Base-by-base conservation (phyloP, 2,888 invertebrate genomes). In the Hyposoter didymator region DNA sequence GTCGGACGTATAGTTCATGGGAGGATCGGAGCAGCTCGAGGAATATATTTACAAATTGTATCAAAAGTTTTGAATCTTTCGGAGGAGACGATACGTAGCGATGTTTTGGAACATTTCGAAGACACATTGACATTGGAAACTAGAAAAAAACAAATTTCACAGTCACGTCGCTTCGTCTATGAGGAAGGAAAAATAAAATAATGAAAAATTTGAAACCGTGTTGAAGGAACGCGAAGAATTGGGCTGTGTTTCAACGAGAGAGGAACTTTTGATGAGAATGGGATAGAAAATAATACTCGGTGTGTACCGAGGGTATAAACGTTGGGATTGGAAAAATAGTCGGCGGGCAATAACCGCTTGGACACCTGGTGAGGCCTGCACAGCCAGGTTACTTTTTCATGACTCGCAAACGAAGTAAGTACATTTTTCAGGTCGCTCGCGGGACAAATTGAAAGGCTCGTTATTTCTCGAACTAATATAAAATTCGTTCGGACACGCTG, bases 391-490 rank as follows among this genome's bases (percentile, higher is more conserved):
- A 52, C n/a, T n/a, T 52, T 55, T 64, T 39, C 64, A 64, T 12
- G 43, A 66, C 10, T 66, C 19, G 10, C 19, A 39, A 35, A 66
- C 35, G 19, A 12, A 10, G 64, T 35, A 43, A 35, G 19, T 12
- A 39, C 19, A 19, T 43, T 39, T 66, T 19, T 39, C 12, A n/a
- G 19, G 10, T 19, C 66, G 39, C 43, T n/a, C 10, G 32, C 10
- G 32, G 7, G 66, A 39, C 66, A 19, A 66, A 66, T 19, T 43
- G 39, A 66, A n/a, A 43, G 66, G 6, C 66, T 66, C 64, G 35
- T 66, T 66, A 66, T 66, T 66, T 43, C 39, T 66, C 43, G 66
- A 39, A 66, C n/a, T 4, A 43, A 39, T 66, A 43, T 66, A 66
- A 66, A 19, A 66, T 66, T 66, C 66, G 4, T 10, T 22, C 66